Conservation (phyloP, 1,140 invertebrate species). For the Sycophaga agraensis region DNA sequence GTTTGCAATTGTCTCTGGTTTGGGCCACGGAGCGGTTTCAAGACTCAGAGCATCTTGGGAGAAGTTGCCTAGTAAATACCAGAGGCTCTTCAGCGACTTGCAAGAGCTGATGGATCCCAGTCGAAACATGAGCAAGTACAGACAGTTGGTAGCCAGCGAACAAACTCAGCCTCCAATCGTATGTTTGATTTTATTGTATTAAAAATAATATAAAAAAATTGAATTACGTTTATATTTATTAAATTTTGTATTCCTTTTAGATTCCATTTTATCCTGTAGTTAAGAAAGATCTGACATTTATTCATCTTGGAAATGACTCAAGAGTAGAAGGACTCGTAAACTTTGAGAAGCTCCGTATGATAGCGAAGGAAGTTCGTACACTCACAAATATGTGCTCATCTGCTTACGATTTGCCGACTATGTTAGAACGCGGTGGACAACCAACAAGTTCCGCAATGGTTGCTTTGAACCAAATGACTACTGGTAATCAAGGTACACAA, state of each 20-base stretch:
- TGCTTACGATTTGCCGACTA: slow-evolving; percentile 83
- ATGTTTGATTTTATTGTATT: slow-evolving; percentile 45
- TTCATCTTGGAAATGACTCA: slow-evolving; percentile 96
- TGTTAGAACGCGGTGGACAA: slow-evolving; percentile 83
- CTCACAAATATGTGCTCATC: slow-evolving; percentile 95
- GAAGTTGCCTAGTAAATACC: slow-evolving; percentile 94
- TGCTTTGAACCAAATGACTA: slow-evolving; percentile 83
- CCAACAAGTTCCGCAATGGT: slow-evolving; percentile 86
- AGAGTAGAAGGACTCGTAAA: slow-evolving; percentile 91
- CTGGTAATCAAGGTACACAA: slow-evolving; percentile 58
- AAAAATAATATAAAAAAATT: not conserved
- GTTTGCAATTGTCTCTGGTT: slow-evolving; percentile 97
- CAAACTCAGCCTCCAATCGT: slow-evolving; percentile 88
- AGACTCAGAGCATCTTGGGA: slow-evolving; percentile 94
- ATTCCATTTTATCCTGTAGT: slow-evolving; percentile 96
- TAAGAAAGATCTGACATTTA: slow-evolving; percentile 97
- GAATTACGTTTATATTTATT: not conserved
- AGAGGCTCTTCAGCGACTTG: slow-evolving; percentile 87
- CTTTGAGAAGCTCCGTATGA: slow-evolving; percentile 98
- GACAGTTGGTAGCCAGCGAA: slow-evolving; percentile 87
- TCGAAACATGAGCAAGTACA: slow-evolving; percentile 97
- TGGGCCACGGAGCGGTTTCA: slow-evolving; percentile 92
- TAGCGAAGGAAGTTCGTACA: slow-evolving; percentile 94
- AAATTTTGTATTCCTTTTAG: slow-evolving; percentile 53
- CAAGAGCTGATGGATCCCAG: slow-evolving; percentile 97